A percentile compares a stretch with the other conserved stretches of the same genome.
These are phyloP conservation scores for Catocala fraxini DNA, from an alignment of 2,888 invertebrate genomes.

Conservation along the genomic window DNA sequence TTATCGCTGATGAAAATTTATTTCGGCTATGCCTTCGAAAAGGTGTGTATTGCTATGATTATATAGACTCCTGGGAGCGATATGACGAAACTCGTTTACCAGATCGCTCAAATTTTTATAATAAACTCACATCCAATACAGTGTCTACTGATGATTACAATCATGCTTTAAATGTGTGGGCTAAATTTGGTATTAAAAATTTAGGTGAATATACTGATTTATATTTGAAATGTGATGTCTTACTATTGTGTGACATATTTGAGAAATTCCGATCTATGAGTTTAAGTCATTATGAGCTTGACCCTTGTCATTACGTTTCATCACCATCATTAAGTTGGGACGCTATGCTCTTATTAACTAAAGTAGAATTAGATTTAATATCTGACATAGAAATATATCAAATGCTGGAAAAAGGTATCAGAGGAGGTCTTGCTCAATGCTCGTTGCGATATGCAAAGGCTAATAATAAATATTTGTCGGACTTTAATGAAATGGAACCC, in stretches of 20 bases:
- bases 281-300: no score
- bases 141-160: background rate
- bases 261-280: no score
- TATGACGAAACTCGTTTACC: conserved; percentile 9
- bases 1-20: no score
- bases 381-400: background rate
- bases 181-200: background rate
- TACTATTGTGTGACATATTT: background rate
- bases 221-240: conserved; percentile 1
- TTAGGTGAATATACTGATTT: conserved; percentile 8
- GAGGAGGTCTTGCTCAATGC: background rate
- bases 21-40: no score
- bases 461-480: background rate
- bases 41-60: conserved; percentile 4
- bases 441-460: conserved; percentile 1
- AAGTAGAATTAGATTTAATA: background rate
- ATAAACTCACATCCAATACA: conserved; percentile 4
- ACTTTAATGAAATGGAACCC: background rate
- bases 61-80: conserved; percentile 7
- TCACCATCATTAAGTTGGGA: background rate
- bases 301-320: background rate
- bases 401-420: background rate
- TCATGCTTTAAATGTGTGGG: no score
- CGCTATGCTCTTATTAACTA: background rate
- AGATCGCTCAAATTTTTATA: conserved; percentile 1